These are phyloP conservation scores for Lumbricus terrestris DNA, from an alignment of 2,888 invertebrate genomes.

Conservation along the genomic window DNA sequence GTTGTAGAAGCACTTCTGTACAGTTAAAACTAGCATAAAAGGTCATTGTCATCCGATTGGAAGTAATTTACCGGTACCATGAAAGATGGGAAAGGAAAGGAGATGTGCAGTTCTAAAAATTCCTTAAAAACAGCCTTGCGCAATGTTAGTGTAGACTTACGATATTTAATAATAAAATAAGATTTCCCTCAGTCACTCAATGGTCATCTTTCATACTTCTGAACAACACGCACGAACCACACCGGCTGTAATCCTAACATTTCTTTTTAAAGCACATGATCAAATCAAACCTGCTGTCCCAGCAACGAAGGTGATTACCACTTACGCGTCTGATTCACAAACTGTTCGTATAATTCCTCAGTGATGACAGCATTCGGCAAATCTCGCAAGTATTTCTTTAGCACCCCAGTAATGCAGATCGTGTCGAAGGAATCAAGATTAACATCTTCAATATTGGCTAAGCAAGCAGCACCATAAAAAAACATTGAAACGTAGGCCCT, in stretches of 20 bases:
- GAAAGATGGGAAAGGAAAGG: too few species aligned
- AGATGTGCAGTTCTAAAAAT: too few species aligned
- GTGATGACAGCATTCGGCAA: slow-evolving; percentile 76
- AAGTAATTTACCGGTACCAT: too few species aligned
- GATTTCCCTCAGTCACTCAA: neutral
- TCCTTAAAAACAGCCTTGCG: too few species aligned
- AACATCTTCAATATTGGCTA: neutral
- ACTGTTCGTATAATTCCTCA: slow-evolving; percentile 72
- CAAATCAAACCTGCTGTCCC: neutral
- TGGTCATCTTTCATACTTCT: neutral
- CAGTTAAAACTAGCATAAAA: too few species aligned
- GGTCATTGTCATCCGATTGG: too few species aligned
- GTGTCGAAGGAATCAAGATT: slow-evolving; percentile 27
- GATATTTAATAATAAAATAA: too few species aligned
- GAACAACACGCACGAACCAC: neutral
- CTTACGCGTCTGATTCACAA: slow-evolving; percentile 61
- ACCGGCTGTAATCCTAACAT: neutral
- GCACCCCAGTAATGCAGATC: slow-evolving; percentile 52
- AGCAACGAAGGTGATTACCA: neutral
- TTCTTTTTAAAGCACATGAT: neutral
- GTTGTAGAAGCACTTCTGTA: too few species aligned
- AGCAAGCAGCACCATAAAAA: neutral
- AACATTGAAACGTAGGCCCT: too few species aligned
- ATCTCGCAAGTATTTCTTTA: slow-evolving; percentile 74
- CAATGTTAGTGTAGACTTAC: too few species aligned